Base-by-base conservation (phyloP, 2,797 vertebrate species). In the Acridotheres tristis region DNA sequence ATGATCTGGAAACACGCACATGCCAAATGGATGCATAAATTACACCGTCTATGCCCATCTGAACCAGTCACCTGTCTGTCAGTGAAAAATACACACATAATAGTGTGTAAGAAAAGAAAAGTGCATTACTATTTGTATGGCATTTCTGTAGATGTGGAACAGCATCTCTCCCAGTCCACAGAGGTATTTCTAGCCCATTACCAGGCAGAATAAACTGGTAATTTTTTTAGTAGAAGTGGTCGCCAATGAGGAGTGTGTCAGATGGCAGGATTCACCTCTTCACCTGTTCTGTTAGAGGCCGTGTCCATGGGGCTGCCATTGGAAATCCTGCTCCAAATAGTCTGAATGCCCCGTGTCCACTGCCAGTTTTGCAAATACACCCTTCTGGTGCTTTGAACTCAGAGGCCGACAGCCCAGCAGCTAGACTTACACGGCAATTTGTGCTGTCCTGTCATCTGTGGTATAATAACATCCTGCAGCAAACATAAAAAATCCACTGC, bases 1-100 rank as follows among this genome's bases (percentile, higher is more conserved):
- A 94, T 22, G 96, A 96, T 97, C 94, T 97, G 94, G 94, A 97
- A 97, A 96, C 93, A 95, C 11, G 88, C 88, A 96, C 90, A 97
- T 0, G 91, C 97, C 97, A 96, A 97, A 96, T 73, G 83, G 88
- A 87, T 96, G 93, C 94, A 88, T 94, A 97, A 96, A 97, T 97
- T 93, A 96, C 67, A 78, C 85, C 0, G 76, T 94, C 89, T 97
- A 51, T 94, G 95, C 94, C 84, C 65, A 92, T 77, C 66, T 54
- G 89, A 93, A 94, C 72, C 67, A 95, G 88, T 74, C 59, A 76
- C 94, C 95, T 90, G 53, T 69, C 93, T 95, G 65, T 89, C 61
- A 93, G 76, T 42, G 86, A 81, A 79, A 85, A 74, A 59, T 18
- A 74, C 2, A 61, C 53, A 82, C 22, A 69, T 88, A 87, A 85